Base-by-base conservation (phyloP, 2,113 vertebrate species). In the Platanista minor region DNA sequence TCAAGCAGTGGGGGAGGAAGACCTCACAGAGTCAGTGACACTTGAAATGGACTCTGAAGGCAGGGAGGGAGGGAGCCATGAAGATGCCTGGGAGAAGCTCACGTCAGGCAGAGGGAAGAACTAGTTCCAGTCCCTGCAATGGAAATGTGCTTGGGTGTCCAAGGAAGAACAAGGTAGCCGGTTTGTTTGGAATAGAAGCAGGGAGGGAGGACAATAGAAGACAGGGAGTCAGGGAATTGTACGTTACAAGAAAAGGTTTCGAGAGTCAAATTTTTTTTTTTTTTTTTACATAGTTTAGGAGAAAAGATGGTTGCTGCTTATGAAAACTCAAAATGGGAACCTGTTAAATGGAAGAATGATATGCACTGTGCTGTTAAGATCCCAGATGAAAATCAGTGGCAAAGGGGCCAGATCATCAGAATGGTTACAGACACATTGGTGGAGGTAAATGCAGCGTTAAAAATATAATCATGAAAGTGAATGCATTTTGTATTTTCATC, bases 331-430 rank as follows among this genome's bases (percentile, higher is more conserved):
- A 98, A 99, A 83, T 98, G 98, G 6, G 91, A 98, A 52, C 94
- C 97, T 0, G 17, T 99, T 75, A 93, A 97, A 33, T 99, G 99
- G 99, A 97, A 99, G 92, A 97, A 74, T 1, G 95, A 97, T 72
- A 99, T 99, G 99, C 97, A 98, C 87, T 99, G 99, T 96, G 99
- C 99, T 96, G 99, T 99, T 90, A 98, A 98, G 2, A 3, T 99
- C 0, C 86, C 20, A 6, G 98, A 98, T 33, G 96, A 99, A 92
- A 98, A 98, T 86, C 98, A 98, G 64, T 99, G 99, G 99, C 99
- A 98, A 77, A 99, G 99, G 98, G 99, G 99, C 83, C 98, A 96
- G 62, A 98, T 99, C 94, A 98, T 96, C 97, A 99, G 95, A 12
- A 96, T 98, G 95, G 91, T 99, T 29, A 98, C 99, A n/a, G 93